Evolutionary conservation across 1,140 invertebrate genomes (phyloP).

Genomic region (Agrypnia vestita): DNA sequence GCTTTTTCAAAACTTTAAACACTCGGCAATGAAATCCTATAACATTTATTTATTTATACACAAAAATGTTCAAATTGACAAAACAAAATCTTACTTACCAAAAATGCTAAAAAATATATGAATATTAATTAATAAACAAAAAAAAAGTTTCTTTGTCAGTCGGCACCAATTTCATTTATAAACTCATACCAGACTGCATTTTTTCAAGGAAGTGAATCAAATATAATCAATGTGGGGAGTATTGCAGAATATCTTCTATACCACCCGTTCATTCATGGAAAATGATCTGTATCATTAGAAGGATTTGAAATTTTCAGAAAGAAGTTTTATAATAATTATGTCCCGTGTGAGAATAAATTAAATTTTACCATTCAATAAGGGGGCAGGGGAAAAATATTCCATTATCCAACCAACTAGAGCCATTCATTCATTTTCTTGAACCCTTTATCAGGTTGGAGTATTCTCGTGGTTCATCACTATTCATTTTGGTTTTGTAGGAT

Average conservation of each 20-base stretch:
- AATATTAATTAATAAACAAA: conserved; percentile 1
- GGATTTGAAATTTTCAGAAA: neutral
- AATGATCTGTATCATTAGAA: neutral
- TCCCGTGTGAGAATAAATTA: too few species aligned
- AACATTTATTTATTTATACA: neutral
- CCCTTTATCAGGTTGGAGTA: too few species aligned
- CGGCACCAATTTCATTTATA: neutral
- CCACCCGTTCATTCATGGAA: neutral
- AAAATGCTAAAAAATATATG: neutral
- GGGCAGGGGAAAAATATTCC: too few species aligned
- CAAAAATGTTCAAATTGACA: neutral
- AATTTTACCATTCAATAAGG: neutral
- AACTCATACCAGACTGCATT: too few species aligned
- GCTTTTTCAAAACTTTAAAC: neutral
- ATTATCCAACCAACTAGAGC: too few species aligned
- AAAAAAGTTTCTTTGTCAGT: neutral
- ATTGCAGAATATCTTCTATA: too few species aligned
- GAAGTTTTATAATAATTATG: too few species aligned
- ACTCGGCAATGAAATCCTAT: neutral
- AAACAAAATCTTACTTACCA: neutral
- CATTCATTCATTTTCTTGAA: too few species aligned
- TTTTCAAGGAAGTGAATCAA: too few species aligned
- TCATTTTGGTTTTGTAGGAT: too few species aligned
- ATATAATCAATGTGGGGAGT: too few species aligned
- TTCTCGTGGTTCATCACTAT: too few species aligned